Evolutionary conservation across 2,888 invertebrate species (phyloP).

Genomic region (Diaprepes abbreviatus): DNA sequence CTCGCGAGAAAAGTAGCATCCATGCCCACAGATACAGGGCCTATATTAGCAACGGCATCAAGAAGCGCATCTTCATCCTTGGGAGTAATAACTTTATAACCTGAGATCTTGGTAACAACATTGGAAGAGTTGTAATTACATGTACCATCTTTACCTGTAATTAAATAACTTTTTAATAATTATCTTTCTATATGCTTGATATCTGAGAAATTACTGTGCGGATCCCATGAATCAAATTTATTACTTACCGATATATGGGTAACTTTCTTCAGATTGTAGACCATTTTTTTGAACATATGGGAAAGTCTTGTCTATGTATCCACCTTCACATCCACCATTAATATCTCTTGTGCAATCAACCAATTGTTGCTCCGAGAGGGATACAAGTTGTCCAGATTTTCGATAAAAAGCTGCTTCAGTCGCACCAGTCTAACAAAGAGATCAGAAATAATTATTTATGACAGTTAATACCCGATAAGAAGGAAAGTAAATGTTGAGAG

Average conservation of each 20-base stretch:
- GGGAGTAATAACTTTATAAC: not conserved
- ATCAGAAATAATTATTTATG: too few species aligned
- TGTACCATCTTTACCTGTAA: constrained; percentile 20
- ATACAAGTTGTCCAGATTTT: constrained; percentile 46
- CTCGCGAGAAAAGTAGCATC: constrained; percentile 24
- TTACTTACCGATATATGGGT: constrained; percentile 51
- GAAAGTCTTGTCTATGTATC: constrained; percentile 44
- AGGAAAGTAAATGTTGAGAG: too few species aligned
- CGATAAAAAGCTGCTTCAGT: constrained; percentile 48
- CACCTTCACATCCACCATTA: constrained; percentile 51
- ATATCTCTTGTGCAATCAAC: constrained; percentile 50
- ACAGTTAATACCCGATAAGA: too few species aligned
- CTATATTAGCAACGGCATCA: constrained; percentile 30
- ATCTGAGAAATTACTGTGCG: too few species aligned
- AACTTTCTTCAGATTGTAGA: constrained; percentile 51
- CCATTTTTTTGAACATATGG: constrained; percentile 51
- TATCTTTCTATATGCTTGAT: too few species aligned
- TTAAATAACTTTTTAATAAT: too few species aligned
- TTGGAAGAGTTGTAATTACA: not conserved
- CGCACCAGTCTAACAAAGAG: constrained; percentile 50
- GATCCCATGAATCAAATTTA: too few species aligned
- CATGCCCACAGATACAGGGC: constrained; percentile 45
- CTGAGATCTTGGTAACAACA: constrained; percentile 30
- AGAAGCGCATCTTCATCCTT: constrained; percentile 32
- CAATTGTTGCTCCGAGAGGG: constrained; percentile 53